Conservation (phyloP, 2,888 invertebrate species). For the Eurois occulta region DNA sequence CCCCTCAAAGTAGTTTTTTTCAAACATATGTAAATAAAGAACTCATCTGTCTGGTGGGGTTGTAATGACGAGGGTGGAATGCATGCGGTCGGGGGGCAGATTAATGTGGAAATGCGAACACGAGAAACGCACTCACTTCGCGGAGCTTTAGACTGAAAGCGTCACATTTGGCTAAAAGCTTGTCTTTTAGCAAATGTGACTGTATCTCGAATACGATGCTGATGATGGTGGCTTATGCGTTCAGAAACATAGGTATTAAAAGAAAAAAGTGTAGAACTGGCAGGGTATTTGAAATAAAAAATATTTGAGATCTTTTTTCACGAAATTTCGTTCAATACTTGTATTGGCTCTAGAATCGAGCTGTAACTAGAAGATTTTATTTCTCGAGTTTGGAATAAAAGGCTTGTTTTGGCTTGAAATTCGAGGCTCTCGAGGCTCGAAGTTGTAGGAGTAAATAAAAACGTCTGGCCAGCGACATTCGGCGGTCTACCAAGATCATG, state of each 20-base stretch:
- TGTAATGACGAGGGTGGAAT: constrained; percentile 64
- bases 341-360: background rate
- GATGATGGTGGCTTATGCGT: constrained; percentile 27
- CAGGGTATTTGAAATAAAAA: background rate
- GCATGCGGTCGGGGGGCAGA: constrained; percentile 55
- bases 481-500: constrained; percentile 33
- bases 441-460: constrained; percentile 17
- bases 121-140: constrained; percentile 47
- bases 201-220: constrained; percentile 21
- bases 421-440: too few relatives aligned
- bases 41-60: constrained; percentile 73
- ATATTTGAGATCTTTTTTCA: background rate
- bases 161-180: constrained; percentile 58
- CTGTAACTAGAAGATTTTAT: background rate
- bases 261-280: background rate
- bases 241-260: background rate
- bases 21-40: constrained; percentile 61
- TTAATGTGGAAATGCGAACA: constrained; percentile 48
- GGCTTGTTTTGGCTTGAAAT: background rate
- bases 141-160: constrained; percentile 31
- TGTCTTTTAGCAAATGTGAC: constrained; percentile 62
- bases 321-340: background rate
- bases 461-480: constrained; percentile 16
- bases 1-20: constrained; percentile 36
- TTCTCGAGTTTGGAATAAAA: background rate